Conservation (phyloP, 1,140 invertebrate species). For the Kradibia gibbosae region DNA sequence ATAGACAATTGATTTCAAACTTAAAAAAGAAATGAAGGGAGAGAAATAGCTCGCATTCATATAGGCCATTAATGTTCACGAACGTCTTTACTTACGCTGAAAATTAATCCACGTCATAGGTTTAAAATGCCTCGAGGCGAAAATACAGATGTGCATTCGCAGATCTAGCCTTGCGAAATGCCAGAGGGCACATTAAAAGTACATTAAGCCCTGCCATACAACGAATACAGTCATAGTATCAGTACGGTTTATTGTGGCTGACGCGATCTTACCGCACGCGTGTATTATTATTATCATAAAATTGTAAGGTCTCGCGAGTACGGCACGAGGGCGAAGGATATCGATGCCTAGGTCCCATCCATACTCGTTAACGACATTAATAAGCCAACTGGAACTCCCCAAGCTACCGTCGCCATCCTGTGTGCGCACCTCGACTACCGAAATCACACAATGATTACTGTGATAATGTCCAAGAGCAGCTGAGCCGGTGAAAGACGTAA, state of each 20-base stretch:
- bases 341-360: neutral
- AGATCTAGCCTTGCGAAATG: neutral
- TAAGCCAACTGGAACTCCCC: constrained; percentile 35
- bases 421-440: neutral
- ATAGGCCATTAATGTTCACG: neutral
- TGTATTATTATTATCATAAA: constrained; percentile 35
- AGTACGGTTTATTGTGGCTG: constrained; percentile 40
- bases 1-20: neutral
- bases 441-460: constrained; percentile 32
- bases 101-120: constrained; percentile 38
- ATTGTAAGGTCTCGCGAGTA: neutral
- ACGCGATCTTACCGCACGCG: neutral
- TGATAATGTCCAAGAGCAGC: constrained; percentile 15
- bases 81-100: neutral
- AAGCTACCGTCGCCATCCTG: neutral
- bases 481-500: neutral
- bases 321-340: neutral
- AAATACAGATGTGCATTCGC: neutral
- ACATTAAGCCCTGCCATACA: constrained; percentile 31
- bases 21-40: neutral
- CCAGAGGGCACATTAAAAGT: constrained; percentile 39
- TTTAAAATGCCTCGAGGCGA: neutral
- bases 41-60: neutral
- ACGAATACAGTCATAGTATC: neutral
- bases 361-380: constrained; percentile 48